These are phyloP conservation scores for Melolontha melolontha DNA, from an alignment of 2,888 invertebrate genomes.

Conservation along the genomic window DNA sequence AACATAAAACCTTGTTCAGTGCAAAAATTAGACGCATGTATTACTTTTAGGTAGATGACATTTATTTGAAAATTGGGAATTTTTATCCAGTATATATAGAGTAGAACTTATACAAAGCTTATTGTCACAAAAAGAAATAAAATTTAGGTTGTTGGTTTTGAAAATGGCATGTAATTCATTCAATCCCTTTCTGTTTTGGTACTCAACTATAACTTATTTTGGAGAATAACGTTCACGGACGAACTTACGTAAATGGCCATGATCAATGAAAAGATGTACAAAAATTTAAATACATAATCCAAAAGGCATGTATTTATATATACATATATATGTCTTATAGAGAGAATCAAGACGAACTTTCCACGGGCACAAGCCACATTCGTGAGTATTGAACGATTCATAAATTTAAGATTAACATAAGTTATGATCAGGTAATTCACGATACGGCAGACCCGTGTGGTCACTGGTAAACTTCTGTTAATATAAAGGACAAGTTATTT, in stretches of 20 bases:
- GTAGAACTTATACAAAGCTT: too few relatives aligned
- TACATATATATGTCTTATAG: conserved; percentile 46
- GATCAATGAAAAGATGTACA: conserved; percentile 51
- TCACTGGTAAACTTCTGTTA: conserved; percentile 34
- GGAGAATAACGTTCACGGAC: too few relatives aligned
- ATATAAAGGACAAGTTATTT: conserved; percentile 19
- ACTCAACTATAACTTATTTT: too few relatives aligned
- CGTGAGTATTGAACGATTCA: conserved; percentile 54
- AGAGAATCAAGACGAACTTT: conserved; percentile 32
- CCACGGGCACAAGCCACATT: conserved; percentile 49
- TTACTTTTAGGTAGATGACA: too few relatives aligned
- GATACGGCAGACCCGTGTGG: conserved; percentile 30
- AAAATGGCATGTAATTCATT: too few relatives aligned
- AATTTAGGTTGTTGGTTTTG: too few relatives aligned
- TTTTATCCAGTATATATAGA: too few relatives aligned
- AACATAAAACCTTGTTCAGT: too few relatives aligned
- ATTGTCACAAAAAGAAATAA: too few relatives aligned
- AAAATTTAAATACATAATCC: conserved; percentile 54
- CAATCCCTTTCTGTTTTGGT: too few relatives aligned
- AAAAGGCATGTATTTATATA: conserved; percentile 35
- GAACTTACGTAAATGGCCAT: conserved; percentile 47
- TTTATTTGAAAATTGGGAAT: too few relatives aligned
- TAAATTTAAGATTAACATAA: conserved; percentile 55
- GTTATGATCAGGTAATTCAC: conserved; percentile 49
- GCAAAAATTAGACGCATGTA: too few relatives aligned